Percentiles rank a stretch among this genome's conserved stretches.
phyloP scores from a whole-genome alignment of 2,797 vertebrate genomes.

The Coccyzus lansbergi region DNA sequence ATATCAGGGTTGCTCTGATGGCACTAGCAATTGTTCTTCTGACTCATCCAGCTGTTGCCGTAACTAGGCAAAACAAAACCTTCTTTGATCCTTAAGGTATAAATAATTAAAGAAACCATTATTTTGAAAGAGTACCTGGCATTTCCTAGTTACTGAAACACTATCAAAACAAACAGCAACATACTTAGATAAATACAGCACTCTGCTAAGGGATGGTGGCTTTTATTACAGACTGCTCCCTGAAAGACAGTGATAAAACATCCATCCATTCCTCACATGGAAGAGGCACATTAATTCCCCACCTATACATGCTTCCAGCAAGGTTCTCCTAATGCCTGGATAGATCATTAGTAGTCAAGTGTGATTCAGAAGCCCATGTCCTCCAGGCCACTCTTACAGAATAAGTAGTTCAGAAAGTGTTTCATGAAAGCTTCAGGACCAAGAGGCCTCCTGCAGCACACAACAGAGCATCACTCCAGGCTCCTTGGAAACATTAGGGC shows the following conservation, averaged over 20 bases:
- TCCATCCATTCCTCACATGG: not conserved
- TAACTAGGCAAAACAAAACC: slow-evolving; percentile 21
- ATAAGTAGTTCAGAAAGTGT: not conserved
- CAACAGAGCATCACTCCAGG: not conserved
- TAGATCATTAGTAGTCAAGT: not conserved
- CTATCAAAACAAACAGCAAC: not conserved
- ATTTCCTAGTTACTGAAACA: not conserved
- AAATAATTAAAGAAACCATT: slow-evolving; percentile 39
- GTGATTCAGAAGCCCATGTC: not conserved
- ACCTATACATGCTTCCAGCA: not conserved
- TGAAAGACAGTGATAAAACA: not conserved
- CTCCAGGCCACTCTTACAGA: not conserved
- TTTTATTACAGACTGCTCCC: not conserved
- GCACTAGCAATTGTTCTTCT: slow-evolving; percentile 10
- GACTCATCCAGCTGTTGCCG: slow-evolving; percentile 40
- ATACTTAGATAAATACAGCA: not conserved
- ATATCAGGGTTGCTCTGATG: not conserved
- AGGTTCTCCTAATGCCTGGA: not conserved
- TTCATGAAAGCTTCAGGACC: not conserved
- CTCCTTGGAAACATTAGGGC: not conserved
- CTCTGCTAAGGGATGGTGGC: not conserved
- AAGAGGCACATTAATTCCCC: not conserved
- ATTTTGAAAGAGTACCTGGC: not conserved
- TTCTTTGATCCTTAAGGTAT: not conserved
- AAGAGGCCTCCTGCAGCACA: not conserved